Conservation (phyloP, 92 coral and sea anemone genomes). For the Muricea muricata region DNA sequence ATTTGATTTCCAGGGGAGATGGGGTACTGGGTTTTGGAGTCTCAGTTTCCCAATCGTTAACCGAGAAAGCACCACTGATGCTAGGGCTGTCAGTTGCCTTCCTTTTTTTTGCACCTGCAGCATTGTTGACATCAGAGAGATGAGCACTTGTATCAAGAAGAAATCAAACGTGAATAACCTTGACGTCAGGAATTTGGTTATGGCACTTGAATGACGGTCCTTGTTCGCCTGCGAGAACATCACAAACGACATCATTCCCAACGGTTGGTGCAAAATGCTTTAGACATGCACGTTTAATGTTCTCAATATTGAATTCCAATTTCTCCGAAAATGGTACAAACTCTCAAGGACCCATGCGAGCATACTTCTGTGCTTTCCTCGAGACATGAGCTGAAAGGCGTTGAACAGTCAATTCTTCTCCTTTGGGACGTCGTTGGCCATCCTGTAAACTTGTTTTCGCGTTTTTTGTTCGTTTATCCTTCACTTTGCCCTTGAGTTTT, state of each 20-base stretch:
- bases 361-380: conserved; percentile 37
- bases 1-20: conserved; percentile 20
- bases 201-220: conserved; percentile 36
- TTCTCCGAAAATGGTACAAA: conserved; percentile 39
- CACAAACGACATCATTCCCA: conserved; percentile 21
- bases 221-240: conserved; percentile 43
- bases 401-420: conserved; percentile 29
- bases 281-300: conserved; percentile 17
- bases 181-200: not conserved
- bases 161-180: too few species aligned
- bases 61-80: not conserved
- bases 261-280: conserved; percentile 32
- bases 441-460: not conserved
- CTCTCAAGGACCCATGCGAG: conserved; percentile 41
- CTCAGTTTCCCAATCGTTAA: conserved; percentile 22
- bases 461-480: not conserved
- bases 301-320: conserved; percentile 1
- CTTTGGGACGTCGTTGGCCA: not conserved
- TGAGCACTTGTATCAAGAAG: too few species aligned
- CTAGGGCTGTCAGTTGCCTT: conserved; percentile 29
- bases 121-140: not conserved
- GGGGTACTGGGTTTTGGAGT: conserved; percentile 46
- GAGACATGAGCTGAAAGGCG: conserved; percentile 28
- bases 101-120: conserved; percentile 35
- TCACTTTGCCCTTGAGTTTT: conserved; percentile 24